phyloP scores from a whole-genome alignment of 2,797 vertebrate species.

The Pelochelys cantorii region DNA sequence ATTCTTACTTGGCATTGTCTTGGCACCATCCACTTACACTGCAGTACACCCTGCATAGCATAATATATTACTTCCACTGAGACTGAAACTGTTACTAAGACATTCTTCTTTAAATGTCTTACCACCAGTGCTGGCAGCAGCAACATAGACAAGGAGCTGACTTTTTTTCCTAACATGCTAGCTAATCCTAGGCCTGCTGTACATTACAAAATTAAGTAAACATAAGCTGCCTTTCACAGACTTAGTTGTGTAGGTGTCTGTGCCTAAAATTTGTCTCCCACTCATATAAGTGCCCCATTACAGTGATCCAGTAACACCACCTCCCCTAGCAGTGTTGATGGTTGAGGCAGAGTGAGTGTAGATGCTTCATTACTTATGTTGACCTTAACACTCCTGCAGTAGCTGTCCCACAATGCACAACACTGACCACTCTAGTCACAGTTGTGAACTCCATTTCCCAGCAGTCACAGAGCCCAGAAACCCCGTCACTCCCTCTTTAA shows the following conservation, averaged over 20 bases:
- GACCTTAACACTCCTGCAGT: background rate
- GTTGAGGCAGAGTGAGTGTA: background rate
- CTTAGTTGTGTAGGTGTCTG: background rate
- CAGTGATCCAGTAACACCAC: background rate
- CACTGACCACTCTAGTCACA: background rate
- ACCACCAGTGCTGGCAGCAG: background rate
- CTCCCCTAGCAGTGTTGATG: background rate
- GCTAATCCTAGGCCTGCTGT: background rate
- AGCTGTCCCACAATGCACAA: background rate
- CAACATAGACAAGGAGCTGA: background rate
- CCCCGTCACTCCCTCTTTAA: background rate
- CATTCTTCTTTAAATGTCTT: background rate
- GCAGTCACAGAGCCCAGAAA: background rate
- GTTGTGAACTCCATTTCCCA: background rate
- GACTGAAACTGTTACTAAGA: background rate
- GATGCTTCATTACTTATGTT: background rate
- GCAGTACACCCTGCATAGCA: background rate
- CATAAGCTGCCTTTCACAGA: background rate
- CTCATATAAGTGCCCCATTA: background rate
- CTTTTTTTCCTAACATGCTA: background rate
- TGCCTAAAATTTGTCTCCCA: background rate
- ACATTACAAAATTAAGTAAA: background rate
- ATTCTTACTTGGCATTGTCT: background rate
- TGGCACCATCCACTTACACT: background rate
- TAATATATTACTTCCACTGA: background rate